Conservation (phyloP, 2,113 vertebrate species). For the Pantherophis guttatus region DNA sequence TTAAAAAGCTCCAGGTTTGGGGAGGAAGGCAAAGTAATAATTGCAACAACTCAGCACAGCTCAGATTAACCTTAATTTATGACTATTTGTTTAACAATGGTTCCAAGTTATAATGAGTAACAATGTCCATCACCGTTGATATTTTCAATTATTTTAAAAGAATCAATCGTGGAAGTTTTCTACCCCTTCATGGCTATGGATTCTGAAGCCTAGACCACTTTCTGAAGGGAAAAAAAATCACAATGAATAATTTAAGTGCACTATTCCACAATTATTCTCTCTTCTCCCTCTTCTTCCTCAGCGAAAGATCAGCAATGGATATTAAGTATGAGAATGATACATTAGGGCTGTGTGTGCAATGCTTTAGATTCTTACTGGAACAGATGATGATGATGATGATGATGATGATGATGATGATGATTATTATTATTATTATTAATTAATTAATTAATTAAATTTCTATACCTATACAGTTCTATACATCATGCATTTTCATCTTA, state of each 20-base stretch:
- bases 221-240: neutral
- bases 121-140: neutral
- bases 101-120: neutral
- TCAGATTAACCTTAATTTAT: neutral
- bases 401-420: too few relatives aligned
- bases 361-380: too few relatives aligned
- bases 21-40: neutral
- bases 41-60: neutral
- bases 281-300: neutral
- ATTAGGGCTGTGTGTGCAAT: too few relatives aligned
- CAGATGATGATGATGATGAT: too few relatives aligned
- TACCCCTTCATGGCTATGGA: neutral
- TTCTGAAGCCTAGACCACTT: neutral
- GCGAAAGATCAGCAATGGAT: too few relatives aligned
- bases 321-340: too few relatives aligned
- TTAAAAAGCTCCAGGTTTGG: neutral
- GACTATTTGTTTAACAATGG: neutral
- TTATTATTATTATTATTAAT: too few relatives aligned
- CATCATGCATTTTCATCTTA: too few relatives aligned
- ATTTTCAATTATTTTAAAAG: neutral
- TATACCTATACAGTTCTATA: too few relatives aligned
- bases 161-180: neutral
- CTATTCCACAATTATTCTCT: neutral
- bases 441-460: too few relatives aligned
- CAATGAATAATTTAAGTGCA: conserved; percentile 11